Percentiles rank a stretch among this genome's conserved stretches.
Evolutionary conservation across 2,888 invertebrate species (phyloP).

Genomic region (Eupithecia pulchellata): DNA sequence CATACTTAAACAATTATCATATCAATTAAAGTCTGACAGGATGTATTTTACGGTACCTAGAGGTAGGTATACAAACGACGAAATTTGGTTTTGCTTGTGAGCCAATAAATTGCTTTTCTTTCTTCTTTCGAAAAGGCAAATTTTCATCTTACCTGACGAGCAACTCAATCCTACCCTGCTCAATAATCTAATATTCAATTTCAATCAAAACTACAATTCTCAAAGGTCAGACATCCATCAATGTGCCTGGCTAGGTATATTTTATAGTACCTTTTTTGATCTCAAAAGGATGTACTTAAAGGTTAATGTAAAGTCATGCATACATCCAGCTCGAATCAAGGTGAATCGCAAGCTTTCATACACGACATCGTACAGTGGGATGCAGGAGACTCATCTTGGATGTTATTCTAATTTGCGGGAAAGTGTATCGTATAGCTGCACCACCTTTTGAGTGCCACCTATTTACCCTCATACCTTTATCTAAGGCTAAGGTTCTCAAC

Average conservation of each 20-base stretch:
- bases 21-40: conserved; percentile 24
- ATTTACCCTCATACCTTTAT: no score
- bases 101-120: background rate
- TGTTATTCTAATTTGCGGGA: no score
- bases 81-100: no score
- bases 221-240: conserved; percentile 48
- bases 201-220: background rate
- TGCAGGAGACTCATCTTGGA: background rate
- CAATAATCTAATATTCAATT: conserved; percentile 2
- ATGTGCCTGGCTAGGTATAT: conserved; percentile 43
- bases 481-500: no score
- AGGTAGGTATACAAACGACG: background rate
- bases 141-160: background rate
- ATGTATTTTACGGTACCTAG: background rate
- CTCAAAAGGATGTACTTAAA: no score
- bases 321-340: conserved; percentile 55
- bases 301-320: conserved; percentile 54
- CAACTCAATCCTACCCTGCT: background rate
- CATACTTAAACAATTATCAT: background rate
- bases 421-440: no score
- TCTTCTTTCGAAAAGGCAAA: no score
- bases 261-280: conserved; percentile 43
- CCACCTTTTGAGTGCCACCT: no score
- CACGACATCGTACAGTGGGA: background rate
- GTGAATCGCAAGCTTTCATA: conserved; percentile 47